phyloP scores from a whole-genome alignment of 1,140 invertebrate genomes.

The Bathynomus jamesi region DNA sequence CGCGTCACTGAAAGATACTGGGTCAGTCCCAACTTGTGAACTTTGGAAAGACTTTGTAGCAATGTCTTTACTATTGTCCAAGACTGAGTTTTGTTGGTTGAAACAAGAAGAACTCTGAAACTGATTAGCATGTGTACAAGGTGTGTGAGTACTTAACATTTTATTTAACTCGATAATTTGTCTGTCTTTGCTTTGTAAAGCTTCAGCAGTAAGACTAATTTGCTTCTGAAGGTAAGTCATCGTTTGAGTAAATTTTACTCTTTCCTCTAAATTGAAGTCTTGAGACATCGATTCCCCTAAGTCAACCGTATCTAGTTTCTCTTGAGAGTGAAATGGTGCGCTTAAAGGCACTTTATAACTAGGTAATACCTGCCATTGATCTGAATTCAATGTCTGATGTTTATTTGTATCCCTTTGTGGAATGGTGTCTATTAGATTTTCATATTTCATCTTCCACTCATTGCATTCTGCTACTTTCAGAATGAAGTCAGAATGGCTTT shows the following conservation, averaged over 20 bases:
- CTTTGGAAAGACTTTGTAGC: no score
- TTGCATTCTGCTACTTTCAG: not conserved
- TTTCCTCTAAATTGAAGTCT: not conserved
- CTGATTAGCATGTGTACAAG: not conserved
- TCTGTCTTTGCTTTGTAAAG: not conserved
- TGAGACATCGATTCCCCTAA: not conserved
- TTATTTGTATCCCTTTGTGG: not conserved
- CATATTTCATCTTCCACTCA: not conserved
- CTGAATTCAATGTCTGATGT: no score
- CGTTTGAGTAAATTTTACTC: not conserved
- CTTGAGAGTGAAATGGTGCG: not conserved
- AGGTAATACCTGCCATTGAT: not conserved
- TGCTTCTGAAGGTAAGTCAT: not conserved
- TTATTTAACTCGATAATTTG: conserved; percentile 5
- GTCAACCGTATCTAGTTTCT: not conserved
- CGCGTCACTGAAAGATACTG: not conserved
- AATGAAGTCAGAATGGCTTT: not conserved
- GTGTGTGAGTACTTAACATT: not conserved
- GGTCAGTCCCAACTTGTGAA: no score
- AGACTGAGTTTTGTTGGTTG: not conserved
- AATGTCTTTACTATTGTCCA: no score
- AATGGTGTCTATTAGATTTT: not conserved
- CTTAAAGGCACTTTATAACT: not conserved
- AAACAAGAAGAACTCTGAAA: not conserved
- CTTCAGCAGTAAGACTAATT: not conserved